Conservation (phyloP, 1,140 invertebrate species). For the Cydia strobilella region DNA sequence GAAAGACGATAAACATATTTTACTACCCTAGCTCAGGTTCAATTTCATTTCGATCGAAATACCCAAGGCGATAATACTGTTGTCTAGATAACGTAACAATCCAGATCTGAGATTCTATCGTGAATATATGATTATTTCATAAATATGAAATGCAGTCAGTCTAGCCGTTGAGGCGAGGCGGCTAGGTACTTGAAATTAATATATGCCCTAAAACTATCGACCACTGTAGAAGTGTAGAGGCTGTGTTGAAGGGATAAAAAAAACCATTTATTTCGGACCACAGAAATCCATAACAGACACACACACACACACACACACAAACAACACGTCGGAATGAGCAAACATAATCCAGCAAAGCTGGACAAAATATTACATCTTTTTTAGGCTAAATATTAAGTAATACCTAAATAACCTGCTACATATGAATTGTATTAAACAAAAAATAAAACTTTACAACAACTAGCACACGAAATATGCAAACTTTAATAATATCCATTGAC, state of each 20-base stretch:
- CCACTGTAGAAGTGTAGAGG: slow-evolving; percentile 3
- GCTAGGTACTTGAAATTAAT: slow-evolving; percentile 25
- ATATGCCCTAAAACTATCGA: slow-evolving; percentile 24
- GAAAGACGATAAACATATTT: background rate
- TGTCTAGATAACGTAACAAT: slow-evolving; percentile 7
- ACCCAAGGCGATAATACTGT: background rate
- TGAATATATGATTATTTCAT: slow-evolving; percentile 21
- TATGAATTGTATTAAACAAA: background rate
- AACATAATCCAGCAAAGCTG: background rate
- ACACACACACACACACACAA: too few species aligned
- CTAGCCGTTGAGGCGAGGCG: slow-evolving; percentile 8
- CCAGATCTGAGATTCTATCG: slow-evolving; percentile 1
- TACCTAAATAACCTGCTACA: too few species aligned
- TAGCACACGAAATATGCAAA: background rate
- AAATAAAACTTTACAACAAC: background rate
- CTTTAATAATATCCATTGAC: slow-evolving; percentile 2
- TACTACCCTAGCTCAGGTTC: background rate
- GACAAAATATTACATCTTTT: background rate
- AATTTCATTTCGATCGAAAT: background rate
- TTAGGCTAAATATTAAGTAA: background rate
- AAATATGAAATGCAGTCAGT: slow-evolving; percentile 21
- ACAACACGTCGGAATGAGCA: background rate
- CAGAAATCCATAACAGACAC: too few species aligned
- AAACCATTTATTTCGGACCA: too few species aligned
- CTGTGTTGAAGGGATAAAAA: slow-evolving; percentile 9